Evolutionary conservation across 2,797 vertebrate species (phyloP), one percentile per base, ranked within the genome.

Genomic region (Phataginus tetradactyla): DNA sequence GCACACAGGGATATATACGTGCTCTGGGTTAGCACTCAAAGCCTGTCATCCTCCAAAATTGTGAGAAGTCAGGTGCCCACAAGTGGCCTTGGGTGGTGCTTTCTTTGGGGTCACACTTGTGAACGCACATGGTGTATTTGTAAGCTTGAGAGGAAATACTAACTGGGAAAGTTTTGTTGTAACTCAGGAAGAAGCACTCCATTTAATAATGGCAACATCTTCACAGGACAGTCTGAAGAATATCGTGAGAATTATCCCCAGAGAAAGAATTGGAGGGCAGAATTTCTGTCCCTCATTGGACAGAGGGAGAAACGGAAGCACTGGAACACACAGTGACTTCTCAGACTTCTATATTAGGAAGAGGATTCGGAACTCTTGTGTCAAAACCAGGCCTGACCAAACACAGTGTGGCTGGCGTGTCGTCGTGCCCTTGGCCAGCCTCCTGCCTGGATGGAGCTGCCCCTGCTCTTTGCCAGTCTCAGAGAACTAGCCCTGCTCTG

Each of bases 1-100:
- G 4, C 17, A 42, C 42, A 61, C 5, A 53, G 42, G 29, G 51
- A 5, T 14, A 25, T 45, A n/a, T 23, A 3, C 3, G 15, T 51
- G 39, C 63, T 64, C 85, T 72, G 63, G 66, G 34, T 85, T 95
- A 89, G 75, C 90, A 92, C 27, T 23, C 37, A 69, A 61, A 85
- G 18, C 42, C 37, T 57, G 42, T 80, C 72, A 55, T 79, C 84
- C n/a, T 91, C 57, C 77, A 69, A 57, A 75, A 68, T 14, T 39
- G 25, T 66, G 42, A 74, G 64, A 89, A 66, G 51, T 71, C 69
- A 55, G 0, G 74, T 86, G 49, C 72, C 18, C 15, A 23, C 34
- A 32, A 69, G 39, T 12, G 63, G 37, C 27, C 7, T n/a, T 37
- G n/a, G 34, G 72, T 53, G 18, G 59, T 79, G 29, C 29, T 81